Base-by-base conservation (phyloP, 2,113 vertebrate species). In the Empidonax alnorum region DNA sequence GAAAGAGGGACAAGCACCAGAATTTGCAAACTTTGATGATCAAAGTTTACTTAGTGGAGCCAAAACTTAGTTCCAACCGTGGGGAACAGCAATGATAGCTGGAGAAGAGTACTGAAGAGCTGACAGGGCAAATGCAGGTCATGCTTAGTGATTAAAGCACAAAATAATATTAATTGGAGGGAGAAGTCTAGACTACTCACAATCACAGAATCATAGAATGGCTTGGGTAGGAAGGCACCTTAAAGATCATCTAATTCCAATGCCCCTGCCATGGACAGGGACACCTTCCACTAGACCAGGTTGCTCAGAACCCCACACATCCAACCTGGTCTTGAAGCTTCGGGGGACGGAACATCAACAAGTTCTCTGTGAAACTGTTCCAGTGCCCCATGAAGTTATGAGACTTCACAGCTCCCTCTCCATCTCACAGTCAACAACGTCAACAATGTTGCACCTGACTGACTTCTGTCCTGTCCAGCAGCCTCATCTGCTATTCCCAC, bases 361-460 rank as follows among this genome's bases (percentile, higher is more conserved):
- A 47, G 17, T 27, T 47, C 55, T 42, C 47, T 76, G 71, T 12
- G 61, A 3, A 68, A 7, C 9, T 47, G 8, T 55, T 19, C 35
- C 35, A 37, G 17, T 23, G 47, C 9, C 55, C 22, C 31, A 31
- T 56, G 25, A 42, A 35, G 4, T 35, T 20, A 12, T 18, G 21
- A 39, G 11, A 65, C 19, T 77, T 41, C 35, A 22, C 14, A 53
- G 22, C 28, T 49, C 19, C 18, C 46, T 76, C 49, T 61, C 31
- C 42, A 79, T 30, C 42, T 50, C 33, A 71, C 1, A 37, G 17
- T 7, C 61, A 74, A 20, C 20, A 55, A 30, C 6, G 25, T 15
- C 42, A 37, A 1, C 0, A 3, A 7, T 28, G 5, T 56, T 3
- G 4, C 6, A 35, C 22, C 21, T 12, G 24, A 2, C 28, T 33